phyloP scores from a whole-genome alignment of 1,140 invertebrate genomes.

The Pachypeltis micranthus region DNA sequence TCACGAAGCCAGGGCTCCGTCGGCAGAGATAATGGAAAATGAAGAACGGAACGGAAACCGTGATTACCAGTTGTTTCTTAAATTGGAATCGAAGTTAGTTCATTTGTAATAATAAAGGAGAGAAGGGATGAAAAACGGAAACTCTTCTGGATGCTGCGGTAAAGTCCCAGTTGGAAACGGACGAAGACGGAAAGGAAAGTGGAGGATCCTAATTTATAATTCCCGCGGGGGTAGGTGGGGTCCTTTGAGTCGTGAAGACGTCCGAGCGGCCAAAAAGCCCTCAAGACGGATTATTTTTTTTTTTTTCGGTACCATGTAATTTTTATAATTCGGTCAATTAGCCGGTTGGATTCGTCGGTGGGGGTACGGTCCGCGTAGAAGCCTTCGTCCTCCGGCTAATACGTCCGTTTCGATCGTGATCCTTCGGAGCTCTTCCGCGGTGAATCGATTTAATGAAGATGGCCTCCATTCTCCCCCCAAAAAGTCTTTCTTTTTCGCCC shows the following conservation, averaged over 20 bases:
- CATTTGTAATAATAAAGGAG: constrained; percentile 8
- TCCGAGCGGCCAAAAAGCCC: neutral
- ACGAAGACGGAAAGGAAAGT: neutral
- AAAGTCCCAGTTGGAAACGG: too few species aligned
- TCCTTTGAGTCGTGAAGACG: neutral
- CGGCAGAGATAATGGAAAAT: too few species aligned
- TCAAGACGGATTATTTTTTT: neutral
- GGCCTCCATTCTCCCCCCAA: neutral
- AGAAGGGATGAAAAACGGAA: neutral
- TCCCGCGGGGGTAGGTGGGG: neutral
- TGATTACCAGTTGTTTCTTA: constrained; percentile 6
- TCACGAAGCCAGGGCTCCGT: too few species aligned
- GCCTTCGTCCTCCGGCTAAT: neutral
- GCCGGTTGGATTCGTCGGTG: neutral
- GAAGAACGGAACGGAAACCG: neutral
- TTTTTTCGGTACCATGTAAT: neutral
- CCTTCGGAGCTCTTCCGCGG: neutral
- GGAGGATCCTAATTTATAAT: constrained; percentile 5
- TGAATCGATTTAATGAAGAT: neutral
- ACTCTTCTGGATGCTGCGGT: too few species aligned
- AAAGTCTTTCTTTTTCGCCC: too few species aligned
- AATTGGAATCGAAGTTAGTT: constrained; percentile 9
- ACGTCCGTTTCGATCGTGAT: constrained; percentile 4
- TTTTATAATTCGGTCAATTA: constrained; percentile 7
- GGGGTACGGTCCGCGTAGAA: neutral